These are phyloP conservation scores for Oostethus manadensis DNA, from an alignment of 2,113 vertebrate species.

Conservation along the genomic window DNA sequence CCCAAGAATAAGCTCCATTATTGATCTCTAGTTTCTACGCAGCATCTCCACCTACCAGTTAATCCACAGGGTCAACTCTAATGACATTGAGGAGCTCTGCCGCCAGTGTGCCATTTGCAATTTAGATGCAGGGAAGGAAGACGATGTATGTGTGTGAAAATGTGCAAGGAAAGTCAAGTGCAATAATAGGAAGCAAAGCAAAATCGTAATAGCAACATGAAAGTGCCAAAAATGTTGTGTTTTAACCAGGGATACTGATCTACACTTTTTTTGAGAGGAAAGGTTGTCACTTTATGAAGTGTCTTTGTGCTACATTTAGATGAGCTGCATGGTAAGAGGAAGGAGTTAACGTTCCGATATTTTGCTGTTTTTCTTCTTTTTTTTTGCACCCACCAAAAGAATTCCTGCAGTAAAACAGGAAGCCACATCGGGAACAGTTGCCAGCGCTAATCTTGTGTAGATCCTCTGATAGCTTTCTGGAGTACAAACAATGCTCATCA, in stretches of 20 bases:
- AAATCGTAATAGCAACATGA: constrained; percentile 4
- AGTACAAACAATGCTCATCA: constrained; percentile 75
- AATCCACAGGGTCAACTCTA: constrained; percentile 65
- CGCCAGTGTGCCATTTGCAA: constrained; percentile 67
- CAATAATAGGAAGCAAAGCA: constrained; percentile 5
- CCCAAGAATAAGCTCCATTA: constrained; percentile 52
- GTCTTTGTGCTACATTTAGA: too few species aligned
- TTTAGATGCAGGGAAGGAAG: constrained; percentile 56
- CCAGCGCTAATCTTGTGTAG: constrained; percentile 80
- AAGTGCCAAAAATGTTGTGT: neutral
- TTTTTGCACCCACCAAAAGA: constrained; percentile 72
- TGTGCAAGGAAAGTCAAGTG: constrained; percentile 15
- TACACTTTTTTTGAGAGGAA: neutral
- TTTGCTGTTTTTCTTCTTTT: constrained; percentile 54
- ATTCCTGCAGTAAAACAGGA: constrained; percentile 86
- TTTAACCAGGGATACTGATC: neutral
- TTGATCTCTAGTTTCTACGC: constrained; percentile 62
- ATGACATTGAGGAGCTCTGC: constrained; percentile 64
- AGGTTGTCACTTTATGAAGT: neutral
- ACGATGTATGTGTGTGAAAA: constrained; percentile 25
- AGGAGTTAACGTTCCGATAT: constrained; percentile 75
- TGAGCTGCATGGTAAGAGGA: constrained; percentile 32
- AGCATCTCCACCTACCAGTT: constrained; percentile 52
- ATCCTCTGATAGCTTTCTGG: constrained; percentile 83
- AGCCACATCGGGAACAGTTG: constrained; percentile 79